These are phyloP conservation scores for Drosophila pseudoananassae DNA, from an alignment of 1,140 invertebrate genomes.

Conservation along the genomic window DNA sequence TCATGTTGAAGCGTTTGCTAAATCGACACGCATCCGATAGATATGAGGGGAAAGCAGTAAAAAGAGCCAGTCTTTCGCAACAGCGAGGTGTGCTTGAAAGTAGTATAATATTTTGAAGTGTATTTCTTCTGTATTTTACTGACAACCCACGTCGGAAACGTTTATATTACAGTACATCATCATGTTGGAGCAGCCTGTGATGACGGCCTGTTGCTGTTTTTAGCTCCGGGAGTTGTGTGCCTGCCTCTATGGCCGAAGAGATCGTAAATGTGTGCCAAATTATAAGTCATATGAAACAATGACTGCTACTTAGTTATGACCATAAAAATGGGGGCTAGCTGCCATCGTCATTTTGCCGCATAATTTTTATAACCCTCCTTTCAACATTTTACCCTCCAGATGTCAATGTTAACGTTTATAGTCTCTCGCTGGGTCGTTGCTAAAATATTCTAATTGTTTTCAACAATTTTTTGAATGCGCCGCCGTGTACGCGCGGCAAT, in stretches of 20 bases:
- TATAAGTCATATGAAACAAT: conserved; percentile 73
- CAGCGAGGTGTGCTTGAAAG: conserved; percentile 27
- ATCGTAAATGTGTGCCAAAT: conserved; percentile 70
- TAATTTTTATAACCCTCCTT: conserved; percentile 69
- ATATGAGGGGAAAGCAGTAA: not conserved
- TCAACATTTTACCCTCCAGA: not conserved
- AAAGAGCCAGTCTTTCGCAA: not conserved
- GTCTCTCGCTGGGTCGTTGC: conserved; percentile 58
- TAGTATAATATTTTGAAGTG: too few species aligned
- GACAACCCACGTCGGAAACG: conserved; percentile 32
- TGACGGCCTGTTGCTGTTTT: conserved; percentile 33
- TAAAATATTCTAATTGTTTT: conserved; percentile 83
- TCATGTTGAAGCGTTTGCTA: conserved; percentile 41
- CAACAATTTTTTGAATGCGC: conserved; percentile 77
- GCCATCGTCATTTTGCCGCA: conserved; percentile 75
- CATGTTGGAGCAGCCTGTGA: conserved; percentile 5
- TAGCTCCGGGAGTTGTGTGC: conserved; percentile 7
- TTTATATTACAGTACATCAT: conserved; percentile 35
- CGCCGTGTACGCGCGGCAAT: conserved; percentile 54
- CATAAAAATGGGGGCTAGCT: conserved; percentile 64
- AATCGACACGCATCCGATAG: conserved; percentile 40
- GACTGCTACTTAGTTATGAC: conserved; percentile 71
- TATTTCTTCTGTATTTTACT: too few species aligned
- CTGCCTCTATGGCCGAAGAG: conserved; percentile 27
- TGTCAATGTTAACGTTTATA: conserved; percentile 66